phyloP scores from a whole-genome alignment of 1,140 invertebrate genomes.

The Zaprionus davidi region DNA sequence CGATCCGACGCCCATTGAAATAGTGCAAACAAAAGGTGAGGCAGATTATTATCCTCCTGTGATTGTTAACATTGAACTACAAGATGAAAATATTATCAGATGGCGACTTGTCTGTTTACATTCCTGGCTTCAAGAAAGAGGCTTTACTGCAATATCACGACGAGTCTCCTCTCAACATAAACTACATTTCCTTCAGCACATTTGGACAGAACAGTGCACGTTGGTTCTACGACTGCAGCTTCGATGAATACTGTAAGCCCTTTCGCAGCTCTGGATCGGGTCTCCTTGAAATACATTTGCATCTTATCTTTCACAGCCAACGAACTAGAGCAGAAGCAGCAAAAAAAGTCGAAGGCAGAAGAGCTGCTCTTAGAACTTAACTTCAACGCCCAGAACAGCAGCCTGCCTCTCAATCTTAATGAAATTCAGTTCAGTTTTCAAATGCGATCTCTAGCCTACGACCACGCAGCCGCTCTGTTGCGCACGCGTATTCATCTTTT shows the following conservation, averaged over 20 bases:
- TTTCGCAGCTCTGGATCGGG: too few relatives aligned
- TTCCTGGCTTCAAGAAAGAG: conserved; percentile 71
- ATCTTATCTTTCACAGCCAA: conserved; percentile 4
- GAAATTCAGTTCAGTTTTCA: conserved; percentile 69
- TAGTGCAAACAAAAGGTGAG: conserved; percentile 77
- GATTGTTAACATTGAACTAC: conserved; percentile 6
- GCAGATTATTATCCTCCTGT: neutral
- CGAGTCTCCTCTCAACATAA: conserved; percentile 55
- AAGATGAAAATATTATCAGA: conserved; percentile 39
- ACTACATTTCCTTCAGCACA: conserved; percentile 75
- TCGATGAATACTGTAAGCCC: conserved; percentile 70
- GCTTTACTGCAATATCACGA: conserved; percentile 67
- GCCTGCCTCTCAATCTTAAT: conserved; percentile 56
- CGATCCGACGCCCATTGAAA: conserved; percentile 80
- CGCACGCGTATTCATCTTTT: conserved; percentile 58
- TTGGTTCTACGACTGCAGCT: conserved; percentile 79
- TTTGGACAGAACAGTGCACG: conserved; percentile 68
- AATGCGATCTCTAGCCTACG: conserved; percentile 62
- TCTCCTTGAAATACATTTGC: neutral
- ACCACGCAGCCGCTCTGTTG: conserved; percentile 56
- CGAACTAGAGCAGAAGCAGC: conserved; percentile 46
- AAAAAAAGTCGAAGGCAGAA: conserved; percentile 15
- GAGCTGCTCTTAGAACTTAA: conserved; percentile 48
- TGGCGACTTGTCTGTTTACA: conserved; percentile 69
- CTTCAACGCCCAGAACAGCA: conserved; percentile 54